Evolutionary conservation across 2,113 vertebrate species (phyloP), one percentile per base, ranked within the genome.

Genomic region (Syngnathus scovelli): DNA sequence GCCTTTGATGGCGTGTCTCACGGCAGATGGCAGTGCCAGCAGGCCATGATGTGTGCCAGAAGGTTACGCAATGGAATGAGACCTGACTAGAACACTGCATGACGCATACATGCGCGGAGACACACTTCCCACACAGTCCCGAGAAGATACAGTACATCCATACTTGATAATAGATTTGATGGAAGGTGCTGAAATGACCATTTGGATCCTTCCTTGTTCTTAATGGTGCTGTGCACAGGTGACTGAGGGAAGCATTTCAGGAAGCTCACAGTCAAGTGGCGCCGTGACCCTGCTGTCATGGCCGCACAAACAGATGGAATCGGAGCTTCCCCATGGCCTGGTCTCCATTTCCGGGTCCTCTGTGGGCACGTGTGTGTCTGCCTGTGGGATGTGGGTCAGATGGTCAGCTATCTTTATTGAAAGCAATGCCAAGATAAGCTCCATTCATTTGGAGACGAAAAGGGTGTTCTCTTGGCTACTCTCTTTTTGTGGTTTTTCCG

Each of bases 51-150:
- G 74, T 33, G 79, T 87, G 84, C 86, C 88, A 88, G 88, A 82
- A 86, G 90, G 88, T 89, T 90, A 87, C 82, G 89, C 88, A 89
- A 90, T 84, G 89, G 88, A 91, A 90, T 89, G 88, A 86, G 84
- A 88, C 86, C 87, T 85, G 78, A 82, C 77, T 82, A 43, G 72
- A 84, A 70, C 83, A 68, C 82, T 61, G 61, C 81, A 84, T 86
- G 79, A 77, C 81, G 85, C 82, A 83, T 85, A 78, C 63, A 79
- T 78, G 71, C 78, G 78, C 76, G 71, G 75, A 78, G 77, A 77
- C 68, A 77, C 82, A 82, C 83, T 76, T 79, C 83, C 78, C 80
- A 85, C 87, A 85, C 87, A 78, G 16, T 76, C 74, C 76, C 63
- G 73, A 71, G 33, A 78, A 46, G 64, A 70, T 23, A 61, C 44